Conservation (phyloP, 2,888 invertebrate species). For the Amiota communis region DNA sequence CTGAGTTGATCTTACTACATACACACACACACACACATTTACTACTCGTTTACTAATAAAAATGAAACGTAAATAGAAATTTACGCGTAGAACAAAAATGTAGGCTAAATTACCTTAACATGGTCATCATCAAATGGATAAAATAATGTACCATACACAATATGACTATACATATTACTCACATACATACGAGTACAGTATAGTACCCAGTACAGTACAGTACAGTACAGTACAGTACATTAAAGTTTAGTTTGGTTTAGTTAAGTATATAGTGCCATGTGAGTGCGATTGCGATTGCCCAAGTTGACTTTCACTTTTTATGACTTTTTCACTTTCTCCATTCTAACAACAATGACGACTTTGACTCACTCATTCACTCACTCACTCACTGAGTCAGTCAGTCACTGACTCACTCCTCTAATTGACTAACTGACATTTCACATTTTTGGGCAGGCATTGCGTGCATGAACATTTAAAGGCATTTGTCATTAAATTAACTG, state of each 20-base stretch:
- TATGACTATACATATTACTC: neutral
- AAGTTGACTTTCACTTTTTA: conserved; percentile 66
- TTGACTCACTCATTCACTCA: neutral
- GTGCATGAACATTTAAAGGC: conserved; percentile 57
- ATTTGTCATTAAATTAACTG: conserved; percentile 55
- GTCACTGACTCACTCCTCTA: neutral
- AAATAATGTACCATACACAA: no score
- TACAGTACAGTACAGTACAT: no score
- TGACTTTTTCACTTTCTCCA: conserved; percentile 54
- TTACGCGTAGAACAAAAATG: conserved; percentile 57
- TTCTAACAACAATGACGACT: neutral
- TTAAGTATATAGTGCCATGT: neutral
- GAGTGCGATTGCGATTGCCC: conserved; percentile 35
- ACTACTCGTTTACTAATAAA: conserved; percentile 7
- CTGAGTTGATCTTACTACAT: neutral
- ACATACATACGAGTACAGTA: neutral
- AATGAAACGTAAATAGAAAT: conserved; percentile 24
- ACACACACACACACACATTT: neutral
- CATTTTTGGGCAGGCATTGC: conserved; percentile 48
- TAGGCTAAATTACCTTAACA: conserved; percentile 65
- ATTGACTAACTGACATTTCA: neutral
- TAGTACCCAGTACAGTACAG: neutral
- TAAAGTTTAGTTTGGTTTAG: neutral
- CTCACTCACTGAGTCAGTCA: no score
- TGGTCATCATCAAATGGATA: conserved; percentile 40